Evolutionary conservation across 1,140 invertebrate genomes (phyloP), one percentile per base, ranked within the genome.

Genomic region (Musca vetustissima): DNA sequence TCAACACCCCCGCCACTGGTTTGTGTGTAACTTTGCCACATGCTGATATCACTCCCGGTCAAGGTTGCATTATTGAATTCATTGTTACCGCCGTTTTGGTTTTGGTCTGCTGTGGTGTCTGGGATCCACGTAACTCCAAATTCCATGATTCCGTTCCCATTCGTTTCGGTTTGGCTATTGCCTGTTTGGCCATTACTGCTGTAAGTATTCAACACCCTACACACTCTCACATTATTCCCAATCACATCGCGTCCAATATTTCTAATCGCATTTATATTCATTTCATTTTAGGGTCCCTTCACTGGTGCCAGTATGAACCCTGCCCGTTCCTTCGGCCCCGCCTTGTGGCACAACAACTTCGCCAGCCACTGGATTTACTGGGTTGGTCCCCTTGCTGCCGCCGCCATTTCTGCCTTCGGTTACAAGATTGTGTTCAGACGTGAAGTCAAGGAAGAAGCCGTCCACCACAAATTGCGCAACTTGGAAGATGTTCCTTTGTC

Each of bases 221-320:
- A 4, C 8, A 21, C 7, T 36, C 8, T 28, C 3, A 13, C 28
- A 76, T 73, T 84, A 15, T 65, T 15, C 69, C 36, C 36, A 4
- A 11, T 7, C 7, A 9, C 11, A 8, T 43, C 3, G 3, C 28
- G 3, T 43, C 11, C 11, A 43, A 43, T 11, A 32, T 32, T 4
- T 4, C 28, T 32, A 3, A 32, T 32, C 9, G 28, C n/a, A n/a
- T n/a, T 3, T 32, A 3, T 32, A 32, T 32, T 32, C 28, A 3
- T 32, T 69, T 74, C 74, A 24, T n/a, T n/a, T n/a, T 73, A 90
- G 89, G 87, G 87, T n/a, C 88, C 89, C n/a, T 89, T 87, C 71
- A 92, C 92, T 4, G 91, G 91, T 0, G 90, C 89, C 59, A 90
- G 91, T 73, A 89, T 94, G 89, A 95, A 95, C 74, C 92, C 93